Evolutionary conservation across 2,888 invertebrate genomes (phyloP), one percentile per base, ranked within the genome.

Genomic region (Lissonota sp.): DNA sequence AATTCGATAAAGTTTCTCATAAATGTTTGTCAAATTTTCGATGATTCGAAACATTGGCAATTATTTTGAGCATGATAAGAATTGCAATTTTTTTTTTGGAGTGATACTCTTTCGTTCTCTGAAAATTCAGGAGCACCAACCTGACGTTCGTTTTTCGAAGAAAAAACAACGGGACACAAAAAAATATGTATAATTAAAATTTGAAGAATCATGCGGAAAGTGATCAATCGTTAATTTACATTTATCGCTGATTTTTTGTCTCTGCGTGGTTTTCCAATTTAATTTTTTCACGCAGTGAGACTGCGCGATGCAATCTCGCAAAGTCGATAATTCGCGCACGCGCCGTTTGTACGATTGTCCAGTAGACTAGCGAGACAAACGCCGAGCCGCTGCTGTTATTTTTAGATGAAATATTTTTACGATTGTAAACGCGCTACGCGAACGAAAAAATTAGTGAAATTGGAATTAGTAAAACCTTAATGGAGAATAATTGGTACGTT

Each of bases 241-340:
- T 26, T 26, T 26, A 26, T 26, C 26, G 4, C 3, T 1, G 4
- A 6, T n/a, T 10, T 49, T 49, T 49, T 4, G n/a, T 49, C 10
- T 49, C n/a, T 26, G 3, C 26, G 3, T 2, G 26, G 26, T 26
- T 26, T 26, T 26, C 3, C 26, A 26, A 26, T 26, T 26, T 26
- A 26, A 26, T 26, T 26, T 12, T 53, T 12, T 53, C 53, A 4
- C 2, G n/a, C 14, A 26, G 14, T 62, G 69, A 26, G 49, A 62
- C 14, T 62, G 66, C 75, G 55, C 58, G 8, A 42, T 58, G 14
- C 6, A 7, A 46, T 42, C 64, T 42, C 42, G 58, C 60, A 69
- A 87, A 86, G 89, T 89, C 88, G 85, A 88, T 87, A 85, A 73
- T 26, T 37, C 66, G 85, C 90, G 88, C 90, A 88, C 69, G 89